Conservation (phyloP, 2,888 invertebrate genomes). For the Cataglyphis rosenhaueri region DNA sequence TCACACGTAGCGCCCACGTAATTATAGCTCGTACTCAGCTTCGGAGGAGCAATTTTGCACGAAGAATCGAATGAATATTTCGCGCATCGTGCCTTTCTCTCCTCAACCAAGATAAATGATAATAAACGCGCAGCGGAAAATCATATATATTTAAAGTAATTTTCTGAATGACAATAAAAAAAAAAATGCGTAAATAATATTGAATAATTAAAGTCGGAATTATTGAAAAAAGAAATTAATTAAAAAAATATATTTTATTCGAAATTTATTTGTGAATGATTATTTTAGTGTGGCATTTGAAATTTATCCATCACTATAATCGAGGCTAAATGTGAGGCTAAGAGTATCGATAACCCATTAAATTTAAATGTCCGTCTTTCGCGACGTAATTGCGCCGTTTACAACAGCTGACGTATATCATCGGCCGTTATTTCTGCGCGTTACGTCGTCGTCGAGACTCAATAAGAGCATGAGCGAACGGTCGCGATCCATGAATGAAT, state of each 20-base stretch:
- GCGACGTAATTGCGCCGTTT: slow-evolving; percentile 49
- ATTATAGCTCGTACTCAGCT: slow-evolving; percentile 36
- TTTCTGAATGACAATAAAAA: neutral
- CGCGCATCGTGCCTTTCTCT: neutral
- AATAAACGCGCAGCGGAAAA: neutral
- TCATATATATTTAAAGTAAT: neutral
- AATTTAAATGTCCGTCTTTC: neutral
- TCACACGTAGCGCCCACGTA: slow-evolving; percentile 21
- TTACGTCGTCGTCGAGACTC: slow-evolving; percentile 57
- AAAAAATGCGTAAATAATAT: neutral
- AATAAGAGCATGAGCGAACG: slow-evolving; percentile 58
- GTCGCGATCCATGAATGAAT: slow-evolving; percentile 71
- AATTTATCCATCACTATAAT: neutral
- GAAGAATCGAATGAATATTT: neutral
- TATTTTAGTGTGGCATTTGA: neutral
- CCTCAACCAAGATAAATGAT: neutral
- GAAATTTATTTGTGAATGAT: neutral
- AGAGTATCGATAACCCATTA: slow-evolving; percentile 4
- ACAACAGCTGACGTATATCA: slow-evolving; percentile 18
- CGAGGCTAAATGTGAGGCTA: neutral
- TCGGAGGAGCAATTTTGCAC: neutral
- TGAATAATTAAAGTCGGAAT: neutral
- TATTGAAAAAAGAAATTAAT: neutral
- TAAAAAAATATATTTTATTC: neutral
- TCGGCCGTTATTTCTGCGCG: slow-evolving; percentile 57